phyloP scores from a whole-genome alignment of 2,888 invertebrate genomes.

The Cryptus viduatorius region DNA sequence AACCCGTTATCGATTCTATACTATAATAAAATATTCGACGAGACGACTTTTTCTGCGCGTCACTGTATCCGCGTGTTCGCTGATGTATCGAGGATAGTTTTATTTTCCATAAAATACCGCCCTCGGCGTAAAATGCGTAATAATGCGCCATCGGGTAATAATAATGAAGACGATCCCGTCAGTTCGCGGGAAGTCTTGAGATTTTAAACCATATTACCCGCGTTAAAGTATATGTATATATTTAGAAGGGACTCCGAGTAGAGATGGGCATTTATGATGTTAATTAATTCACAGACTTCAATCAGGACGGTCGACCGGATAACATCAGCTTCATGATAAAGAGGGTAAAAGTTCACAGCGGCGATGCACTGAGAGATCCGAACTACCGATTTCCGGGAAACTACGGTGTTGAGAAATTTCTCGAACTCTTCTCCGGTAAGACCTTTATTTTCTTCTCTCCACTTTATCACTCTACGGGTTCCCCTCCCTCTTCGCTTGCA shows the following conservation, averaged over 20 bases:
- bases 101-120: conserved; percentile 6
- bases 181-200: not conserved
- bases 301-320: conserved; percentile 95
- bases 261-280: not conserved
- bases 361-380: conserved; percentile 92
- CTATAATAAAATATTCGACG: not conserved
- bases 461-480: not conserved
- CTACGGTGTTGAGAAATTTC: conserved; percentile 98
- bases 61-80: not conserved
- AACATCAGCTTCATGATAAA: conserved; percentile 98
- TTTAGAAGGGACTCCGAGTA: not conserved
- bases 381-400: conserved; percentile 95
- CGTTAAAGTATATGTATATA: not conserved
- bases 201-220: not conserved
- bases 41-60: not conserved
- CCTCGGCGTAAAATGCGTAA: not conserved
- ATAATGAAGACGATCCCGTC: not conserved
- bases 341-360: conserved; percentile 95
- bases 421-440: conserved; percentile 97
- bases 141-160: not conserved
- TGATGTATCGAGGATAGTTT: not conserved
- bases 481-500: not conserved
- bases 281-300: conserved; percentile 90
- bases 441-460: conserved; percentile 51
- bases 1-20: not conserved